Conservation (phyloP, 2,888 invertebrate genomes). For the Nemotelus pantherinus region DNA sequence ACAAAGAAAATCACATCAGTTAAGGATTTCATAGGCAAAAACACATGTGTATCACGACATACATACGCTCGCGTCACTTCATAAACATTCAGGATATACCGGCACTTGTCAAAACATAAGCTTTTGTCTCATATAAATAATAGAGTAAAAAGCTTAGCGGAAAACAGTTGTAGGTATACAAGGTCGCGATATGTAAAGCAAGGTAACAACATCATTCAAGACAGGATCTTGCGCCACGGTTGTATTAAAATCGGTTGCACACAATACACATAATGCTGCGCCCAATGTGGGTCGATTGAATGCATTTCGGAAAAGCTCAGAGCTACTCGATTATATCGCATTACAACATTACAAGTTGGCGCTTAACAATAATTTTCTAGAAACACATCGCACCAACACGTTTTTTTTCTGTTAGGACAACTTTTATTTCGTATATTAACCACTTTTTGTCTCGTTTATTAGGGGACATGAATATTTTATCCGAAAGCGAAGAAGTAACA, state of each 20-base stretch:
- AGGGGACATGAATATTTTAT: background rate
- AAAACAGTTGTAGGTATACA: background rate
- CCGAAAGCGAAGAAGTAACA: constrained; percentile 39
- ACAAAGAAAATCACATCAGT: constrained; percentile 18
- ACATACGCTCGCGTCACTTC: constrained; percentile 14
- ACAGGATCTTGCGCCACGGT: constrained; percentile 7
- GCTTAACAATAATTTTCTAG: too few species aligned
- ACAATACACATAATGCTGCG: background rate
- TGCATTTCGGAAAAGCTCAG: too few species aligned
- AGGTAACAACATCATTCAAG: constrained; percentile 30
- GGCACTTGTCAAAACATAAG: constrained; percentile 41
- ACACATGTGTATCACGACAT: constrained; percentile 14
- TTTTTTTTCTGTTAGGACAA: too few species aligned
- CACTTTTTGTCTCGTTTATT: too few species aligned
- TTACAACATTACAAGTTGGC: too few species aligned
- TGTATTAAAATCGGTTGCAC: background rate
- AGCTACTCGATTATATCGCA: too few species aligned
- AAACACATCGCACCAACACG: too few species aligned
- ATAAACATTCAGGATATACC: constrained; percentile 11
- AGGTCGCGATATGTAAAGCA: constrained; percentile 28
- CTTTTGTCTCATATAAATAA: constrained; percentile 38
- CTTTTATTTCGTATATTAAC: too few species aligned
- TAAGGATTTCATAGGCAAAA: background rate
- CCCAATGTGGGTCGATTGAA: background rate
- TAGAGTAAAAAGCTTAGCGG: constrained; percentile 27